phyloP scores from a whole-genome alignment of 2,797 vertebrate species.

The Phrynocephalus guinanensis region DNA sequence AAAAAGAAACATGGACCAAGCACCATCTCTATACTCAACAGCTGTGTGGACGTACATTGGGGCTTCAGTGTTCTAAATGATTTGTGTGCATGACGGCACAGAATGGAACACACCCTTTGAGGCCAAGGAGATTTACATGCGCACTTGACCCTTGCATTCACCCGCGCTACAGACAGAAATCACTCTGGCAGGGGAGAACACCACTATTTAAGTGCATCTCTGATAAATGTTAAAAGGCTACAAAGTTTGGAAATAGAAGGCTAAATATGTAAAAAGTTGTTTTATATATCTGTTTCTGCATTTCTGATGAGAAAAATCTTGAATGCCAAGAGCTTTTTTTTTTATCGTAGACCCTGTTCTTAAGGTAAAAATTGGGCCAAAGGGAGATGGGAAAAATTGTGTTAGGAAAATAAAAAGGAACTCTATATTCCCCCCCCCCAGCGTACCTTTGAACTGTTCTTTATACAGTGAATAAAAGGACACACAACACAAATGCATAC shows the following conservation, averaged over 20 bases:
- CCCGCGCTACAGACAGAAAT: not conserved
- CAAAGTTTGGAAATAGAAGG: not conserved
- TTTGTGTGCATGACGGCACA: not conserved
- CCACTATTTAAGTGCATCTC: not conserved
- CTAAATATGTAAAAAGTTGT: not conserved
- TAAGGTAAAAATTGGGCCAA: not conserved
- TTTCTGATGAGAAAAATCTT: not conserved
- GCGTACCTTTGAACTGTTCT: not conserved
- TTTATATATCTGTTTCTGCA: not conserved
- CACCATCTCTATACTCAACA: too few relatives aligned
- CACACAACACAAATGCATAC: conserved; percentile 82
- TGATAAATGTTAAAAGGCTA: not conserved
- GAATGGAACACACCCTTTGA: not conserved
- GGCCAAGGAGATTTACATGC: not conserved
- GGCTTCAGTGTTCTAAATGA: not conserved
- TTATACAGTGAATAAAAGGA: conserved; percentile 49
- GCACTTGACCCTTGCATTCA: not conserved
- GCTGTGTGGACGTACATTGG: too few relatives aligned
- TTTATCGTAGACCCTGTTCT: not conserved
- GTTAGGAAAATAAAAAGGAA: not conserved
- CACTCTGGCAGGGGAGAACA: not conserved
- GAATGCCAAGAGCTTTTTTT: not conserved
- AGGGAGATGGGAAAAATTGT: not conserved
- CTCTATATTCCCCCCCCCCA: not conserved
- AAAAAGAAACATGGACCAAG: not conserved